phyloP scores from a whole-genome alignment of 2,888 invertebrate species.

The Tiphia femorata region DNA sequence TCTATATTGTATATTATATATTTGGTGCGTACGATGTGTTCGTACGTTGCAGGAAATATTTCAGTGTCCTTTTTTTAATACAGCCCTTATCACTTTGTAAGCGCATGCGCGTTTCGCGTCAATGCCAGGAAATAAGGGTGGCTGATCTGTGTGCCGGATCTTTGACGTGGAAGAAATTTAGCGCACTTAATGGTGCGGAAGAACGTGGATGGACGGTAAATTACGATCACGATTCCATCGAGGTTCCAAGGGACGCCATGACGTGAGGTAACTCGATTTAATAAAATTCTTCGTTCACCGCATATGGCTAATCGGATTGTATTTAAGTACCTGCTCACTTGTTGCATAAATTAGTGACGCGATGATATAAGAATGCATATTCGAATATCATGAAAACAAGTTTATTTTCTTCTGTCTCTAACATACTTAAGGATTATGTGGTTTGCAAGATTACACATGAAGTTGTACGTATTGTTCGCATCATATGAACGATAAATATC shows the following conservation, averaged over 20 bases:
- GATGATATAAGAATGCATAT: not conserved
- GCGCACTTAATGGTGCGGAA: conserved; percentile 35
- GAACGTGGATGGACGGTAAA: conserved; percentile 25
- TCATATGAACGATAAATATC: conserved; percentile 10
- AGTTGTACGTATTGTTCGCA: not conserved
- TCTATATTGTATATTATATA: no score
- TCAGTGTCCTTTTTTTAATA: no score
- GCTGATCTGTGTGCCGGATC: conserved; percentile 1
- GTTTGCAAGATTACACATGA: no score
- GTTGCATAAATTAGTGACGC: conserved; percentile 20
- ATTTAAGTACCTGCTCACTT: conserved; percentile 13
- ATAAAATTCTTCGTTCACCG: not conserved
- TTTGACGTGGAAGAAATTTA: conserved; percentile 23
- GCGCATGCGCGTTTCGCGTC: conserved; percentile 33
- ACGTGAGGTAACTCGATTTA: no score
- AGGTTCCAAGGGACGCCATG: not conserved
- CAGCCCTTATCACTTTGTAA: no score
- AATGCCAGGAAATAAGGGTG: conserved; percentile 18
- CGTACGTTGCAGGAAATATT: not conserved
- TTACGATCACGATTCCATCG: conserved; percentile 15
- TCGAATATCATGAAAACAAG: not conserved
- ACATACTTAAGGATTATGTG: no score
- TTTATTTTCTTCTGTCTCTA: not conserved
- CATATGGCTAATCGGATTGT: no score
- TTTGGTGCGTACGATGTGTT: not conserved